These are phyloP conservation scores for Lithobius niger DNA, from an alignment of 1,140 invertebrate species.

Conservation along the genomic window DNA sequence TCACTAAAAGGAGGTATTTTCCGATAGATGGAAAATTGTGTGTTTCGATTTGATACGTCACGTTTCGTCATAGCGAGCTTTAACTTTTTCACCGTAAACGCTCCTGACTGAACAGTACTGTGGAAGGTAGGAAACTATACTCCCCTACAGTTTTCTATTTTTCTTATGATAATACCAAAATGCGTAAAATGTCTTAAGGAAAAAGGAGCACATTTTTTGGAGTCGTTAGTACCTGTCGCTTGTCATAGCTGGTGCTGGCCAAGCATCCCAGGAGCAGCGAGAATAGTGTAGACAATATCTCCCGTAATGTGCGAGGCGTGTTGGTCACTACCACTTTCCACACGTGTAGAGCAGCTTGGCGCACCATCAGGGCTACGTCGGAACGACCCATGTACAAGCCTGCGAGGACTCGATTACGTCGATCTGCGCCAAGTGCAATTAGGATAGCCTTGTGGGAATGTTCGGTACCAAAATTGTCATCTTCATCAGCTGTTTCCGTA, in stretches of 20 bases:
- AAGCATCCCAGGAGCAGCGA: conserved; percentile 78
- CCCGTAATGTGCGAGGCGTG: conserved; percentile 62
- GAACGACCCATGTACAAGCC: conserved; percentile 95
- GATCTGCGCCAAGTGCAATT: conserved; percentile 66
- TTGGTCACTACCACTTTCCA: conserved; percentile 59
- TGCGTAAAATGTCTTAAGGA: too few species aligned
- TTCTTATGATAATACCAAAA: too few species aligned
- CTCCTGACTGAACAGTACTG: too few species aligned
- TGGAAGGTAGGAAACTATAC: too few species aligned
- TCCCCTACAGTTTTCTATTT: too few species aligned
- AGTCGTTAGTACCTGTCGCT: conserved; percentile 61
- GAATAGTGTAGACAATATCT: conserved; percentile 92
- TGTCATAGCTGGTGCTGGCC: conserved; percentile 89
- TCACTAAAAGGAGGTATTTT: too few species aligned
- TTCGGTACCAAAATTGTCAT: conserved; percentile 98
- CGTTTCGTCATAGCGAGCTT: too few species aligned
- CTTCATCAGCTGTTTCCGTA: conserved; percentile 92
- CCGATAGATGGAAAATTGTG: too few species aligned
- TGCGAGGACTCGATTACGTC: conserved; percentile 83
- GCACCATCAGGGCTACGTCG: conserved; percentile 90
- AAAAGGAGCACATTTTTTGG: too few species aligned
- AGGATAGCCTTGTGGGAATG: conserved; percentile 87
- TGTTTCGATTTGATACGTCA: too few species aligned
- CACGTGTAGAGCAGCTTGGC: conserved; percentile 92
- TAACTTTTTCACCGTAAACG: too few species aligned